These are phyloP conservation scores for Neosilurus mollespiculum DNA, from an alignment of 2,797 vertebrate genomes.

Conservation along the genomic window DNA sequence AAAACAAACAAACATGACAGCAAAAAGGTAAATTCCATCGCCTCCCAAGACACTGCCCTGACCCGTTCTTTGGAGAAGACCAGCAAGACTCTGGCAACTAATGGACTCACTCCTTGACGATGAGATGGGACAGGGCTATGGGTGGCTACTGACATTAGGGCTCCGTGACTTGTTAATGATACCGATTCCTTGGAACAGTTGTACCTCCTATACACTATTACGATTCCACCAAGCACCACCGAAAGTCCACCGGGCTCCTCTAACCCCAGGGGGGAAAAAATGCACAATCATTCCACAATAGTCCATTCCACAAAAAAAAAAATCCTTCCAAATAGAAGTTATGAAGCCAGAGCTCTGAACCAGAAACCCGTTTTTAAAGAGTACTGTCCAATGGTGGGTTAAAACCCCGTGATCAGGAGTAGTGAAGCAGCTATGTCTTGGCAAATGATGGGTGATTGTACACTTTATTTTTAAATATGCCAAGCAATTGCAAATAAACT, in stretches of 20 bases:
- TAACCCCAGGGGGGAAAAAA: not conserved
- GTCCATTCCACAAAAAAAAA: not conserved
- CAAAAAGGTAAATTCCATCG: not conserved
- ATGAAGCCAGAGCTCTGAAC: not conserved
- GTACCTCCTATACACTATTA: not conserved
- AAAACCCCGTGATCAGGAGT: not conserved
- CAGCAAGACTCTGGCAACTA: not conserved
- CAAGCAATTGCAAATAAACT: conserved; percentile 5
- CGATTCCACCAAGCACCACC: too few species aligned
- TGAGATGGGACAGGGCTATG: not conserved
- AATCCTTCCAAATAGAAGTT: not conserved
- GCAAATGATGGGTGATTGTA: not conserved
- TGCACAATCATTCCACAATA: too few species aligned
- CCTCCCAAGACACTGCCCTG: not conserved
- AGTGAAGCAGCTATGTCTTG: not conserved
- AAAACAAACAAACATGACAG: too few species aligned
- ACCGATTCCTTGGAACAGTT: not conserved
- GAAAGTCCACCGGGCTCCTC: not conserved
- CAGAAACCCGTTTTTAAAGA: not conserved
- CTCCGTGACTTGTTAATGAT: not conserved
- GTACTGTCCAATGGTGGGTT: not conserved
- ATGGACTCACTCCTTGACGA: not conserved
- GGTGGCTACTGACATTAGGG: not conserved
- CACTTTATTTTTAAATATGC: not conserved
- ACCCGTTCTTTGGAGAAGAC: not conserved